A percentile compares a stretch with the other conserved stretches of the same genome.
phyloP scores from a whole-genome alignment of 2,113 vertebrate species.

The Festucalex cinctus region DNA sequence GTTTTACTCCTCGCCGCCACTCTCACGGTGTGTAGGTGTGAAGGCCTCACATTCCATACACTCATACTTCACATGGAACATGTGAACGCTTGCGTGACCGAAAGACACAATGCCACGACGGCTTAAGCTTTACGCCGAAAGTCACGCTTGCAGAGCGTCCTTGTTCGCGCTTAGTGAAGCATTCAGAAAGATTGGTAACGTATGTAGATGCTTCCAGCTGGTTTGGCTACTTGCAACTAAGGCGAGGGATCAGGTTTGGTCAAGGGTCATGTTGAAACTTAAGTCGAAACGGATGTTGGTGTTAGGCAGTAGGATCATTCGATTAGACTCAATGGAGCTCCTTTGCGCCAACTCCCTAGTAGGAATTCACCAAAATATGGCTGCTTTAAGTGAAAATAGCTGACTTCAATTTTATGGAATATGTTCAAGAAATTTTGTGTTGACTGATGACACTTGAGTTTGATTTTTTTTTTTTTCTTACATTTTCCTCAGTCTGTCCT shows the following conservation, averaged over 20 bases:
- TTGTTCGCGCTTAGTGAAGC: background rate
- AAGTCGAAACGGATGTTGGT: background rate
- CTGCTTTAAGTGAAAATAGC: too few species aligned
- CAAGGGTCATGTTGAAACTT: background rate
- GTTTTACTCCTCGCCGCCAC: background rate
- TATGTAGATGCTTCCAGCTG: background rate
- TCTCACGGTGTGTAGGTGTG: conserved; percentile 16
- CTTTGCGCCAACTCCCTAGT: too few species aligned
- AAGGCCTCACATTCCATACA: conserved; percentile 38
- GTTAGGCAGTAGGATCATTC: too few species aligned
- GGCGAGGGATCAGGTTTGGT: background rate
- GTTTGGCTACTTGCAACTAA: background rate
- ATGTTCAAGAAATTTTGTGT: too few species aligned
- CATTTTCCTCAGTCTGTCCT: too few species aligned
- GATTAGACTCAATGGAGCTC: too few species aligned
- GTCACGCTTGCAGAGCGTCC: background rate
- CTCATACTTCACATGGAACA: conserved; percentile 32
- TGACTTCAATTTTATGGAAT: too few species aligned
- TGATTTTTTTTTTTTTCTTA: too few species aligned
- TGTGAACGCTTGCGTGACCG: conserved; percentile 24
- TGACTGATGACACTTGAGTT: too few species aligned
- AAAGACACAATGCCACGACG: background rate
- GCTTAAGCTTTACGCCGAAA: background rate
- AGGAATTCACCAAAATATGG: too few species aligned
- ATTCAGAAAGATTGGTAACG: background rate